Evolutionary conservation across 2,797 vertebrate species (phyloP).

Genomic region (Otolemur crassicaudatus): DNA sequence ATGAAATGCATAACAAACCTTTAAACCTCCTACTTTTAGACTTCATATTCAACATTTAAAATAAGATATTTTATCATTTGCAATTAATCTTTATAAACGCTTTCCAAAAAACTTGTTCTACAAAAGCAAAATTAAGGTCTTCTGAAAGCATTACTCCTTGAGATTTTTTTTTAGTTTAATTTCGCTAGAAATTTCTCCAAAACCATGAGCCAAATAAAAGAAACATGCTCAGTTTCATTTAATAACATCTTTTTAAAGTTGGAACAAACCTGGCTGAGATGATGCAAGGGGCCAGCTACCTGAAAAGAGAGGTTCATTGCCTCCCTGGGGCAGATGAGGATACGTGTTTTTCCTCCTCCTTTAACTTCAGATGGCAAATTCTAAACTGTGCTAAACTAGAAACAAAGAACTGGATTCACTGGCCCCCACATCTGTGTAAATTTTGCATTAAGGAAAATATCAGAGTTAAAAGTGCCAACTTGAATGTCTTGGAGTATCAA

Average conservation of each 20-base stretch:
- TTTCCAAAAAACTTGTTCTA: background rate
- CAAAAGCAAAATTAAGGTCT: background rate
- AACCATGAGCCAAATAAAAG: background rate
- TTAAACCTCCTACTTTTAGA: background rate
- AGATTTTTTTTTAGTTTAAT: background rate
- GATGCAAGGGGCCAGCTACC: background rate
- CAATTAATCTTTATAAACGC: background rate
- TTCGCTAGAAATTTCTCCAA: background rate
- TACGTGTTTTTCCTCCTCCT: background rate
- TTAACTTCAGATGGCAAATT: background rate
- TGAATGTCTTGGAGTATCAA: background rate
- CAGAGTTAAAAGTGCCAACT: background rate
- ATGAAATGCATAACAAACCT: conserved; percentile 20
- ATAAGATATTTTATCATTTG: background rate
- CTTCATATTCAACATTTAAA: background rate
- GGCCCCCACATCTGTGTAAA: background rate
- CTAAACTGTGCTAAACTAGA: background rate
- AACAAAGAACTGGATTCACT: background rate
- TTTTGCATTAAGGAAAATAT: background rate
- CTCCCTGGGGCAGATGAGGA: too few relatives aligned
- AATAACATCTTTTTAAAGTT: background rate
- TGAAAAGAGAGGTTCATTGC: background rate
- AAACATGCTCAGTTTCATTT: background rate
- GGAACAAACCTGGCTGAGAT: background rate
- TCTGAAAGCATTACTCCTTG: background rate